phyloP scores from a whole-genome alignment of 2,797 vertebrate species.

The Tokudaia muenninki region DNA sequence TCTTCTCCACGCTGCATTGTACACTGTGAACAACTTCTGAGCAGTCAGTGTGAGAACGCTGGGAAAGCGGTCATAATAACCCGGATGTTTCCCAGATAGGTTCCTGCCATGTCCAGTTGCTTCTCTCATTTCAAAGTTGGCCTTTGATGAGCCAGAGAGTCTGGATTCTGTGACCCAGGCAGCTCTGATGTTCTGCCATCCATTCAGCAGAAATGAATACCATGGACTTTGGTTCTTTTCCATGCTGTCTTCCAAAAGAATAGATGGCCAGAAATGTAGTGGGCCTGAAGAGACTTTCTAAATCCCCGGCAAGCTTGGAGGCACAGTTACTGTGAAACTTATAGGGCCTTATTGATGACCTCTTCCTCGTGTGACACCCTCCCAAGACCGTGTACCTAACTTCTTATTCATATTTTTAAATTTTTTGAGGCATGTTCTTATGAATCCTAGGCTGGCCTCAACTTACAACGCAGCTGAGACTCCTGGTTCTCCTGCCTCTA shows the following conservation, averaged over 20 bases:
- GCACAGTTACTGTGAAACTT: not conserved
- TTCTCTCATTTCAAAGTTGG: slow-evolving; percentile 69
- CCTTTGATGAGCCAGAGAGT: slow-evolving; percentile 49
- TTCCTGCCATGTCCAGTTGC: slow-evolving; percentile 39
- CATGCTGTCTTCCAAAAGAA: slow-evolving; percentile 46
- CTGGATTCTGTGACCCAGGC: slow-evolving; percentile 42
- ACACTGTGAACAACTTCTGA: slow-evolving; percentile 25
- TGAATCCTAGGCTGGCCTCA: not conserved
- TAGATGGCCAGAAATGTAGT: slow-evolving; percentile 35
- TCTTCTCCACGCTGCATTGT: slow-evolving; percentile 57
- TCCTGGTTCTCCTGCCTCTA: not conserved
- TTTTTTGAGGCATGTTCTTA: not conserved
- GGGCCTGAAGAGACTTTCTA: slow-evolving; percentile 26
- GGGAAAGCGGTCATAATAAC: slow-evolving; percentile 61
- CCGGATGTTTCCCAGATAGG: slow-evolving; percentile 61
- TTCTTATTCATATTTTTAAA: not conserved
- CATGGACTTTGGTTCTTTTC: slow-evolving; percentile 21
- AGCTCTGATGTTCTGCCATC: slow-evolving; percentile 70
- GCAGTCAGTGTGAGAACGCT: slow-evolving; percentile 59
- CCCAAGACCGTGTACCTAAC: not conserved
- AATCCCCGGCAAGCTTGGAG: slow-evolving; percentile 15
- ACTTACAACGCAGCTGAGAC: not conserved
- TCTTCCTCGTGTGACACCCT: not conserved
- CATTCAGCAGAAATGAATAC: slow-evolving; percentile 51
- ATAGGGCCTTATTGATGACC: not conserved